phyloP scores from a whole-genome alignment of 2,888 invertebrate genomes.

The Idaea dimidiata region DNA sequence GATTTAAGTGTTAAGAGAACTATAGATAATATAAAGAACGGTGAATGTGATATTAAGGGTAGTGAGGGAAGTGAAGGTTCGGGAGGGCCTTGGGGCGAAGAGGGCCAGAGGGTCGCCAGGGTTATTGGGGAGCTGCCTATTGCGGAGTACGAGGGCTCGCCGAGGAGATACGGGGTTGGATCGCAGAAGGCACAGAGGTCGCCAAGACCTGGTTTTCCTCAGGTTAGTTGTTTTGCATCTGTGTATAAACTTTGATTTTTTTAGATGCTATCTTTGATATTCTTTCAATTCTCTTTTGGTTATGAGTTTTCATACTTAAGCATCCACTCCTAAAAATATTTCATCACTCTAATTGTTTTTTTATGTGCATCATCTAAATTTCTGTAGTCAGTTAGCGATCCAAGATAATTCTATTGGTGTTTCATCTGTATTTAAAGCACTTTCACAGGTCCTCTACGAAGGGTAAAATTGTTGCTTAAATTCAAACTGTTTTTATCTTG shows the following conservation, averaged over 20 bases:
- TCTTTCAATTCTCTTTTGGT: too few relatives aligned
- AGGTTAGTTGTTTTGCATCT: constrained; percentile 59
- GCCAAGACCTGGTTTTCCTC: constrained; percentile 93
- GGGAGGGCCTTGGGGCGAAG: constrained; percentile 63
- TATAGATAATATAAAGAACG: constrained; percentile 76
- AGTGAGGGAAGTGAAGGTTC: constrained; percentile 68
- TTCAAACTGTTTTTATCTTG: too few relatives aligned
- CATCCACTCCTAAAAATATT: too few relatives aligned
- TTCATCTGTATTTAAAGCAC: too few relatives aligned
- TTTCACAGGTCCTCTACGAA: too few relatives aligned
- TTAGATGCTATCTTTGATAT: not conserved
- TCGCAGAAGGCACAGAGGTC: constrained; percentile 87
- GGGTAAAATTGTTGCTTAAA: too few relatives aligned
- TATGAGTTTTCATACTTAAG: too few relatives aligned
- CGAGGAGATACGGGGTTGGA: constrained; percentile 90
- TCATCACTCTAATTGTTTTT: too few relatives aligned
- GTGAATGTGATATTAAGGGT: constrained; percentile 75
- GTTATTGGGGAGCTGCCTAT: constrained; percentile 93
- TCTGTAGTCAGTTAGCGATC: too few relatives aligned
- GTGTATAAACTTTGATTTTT: not conserved
- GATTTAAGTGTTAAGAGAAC: constrained; percentile 76
- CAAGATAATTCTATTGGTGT: too few relatives aligned
- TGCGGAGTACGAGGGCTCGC: constrained; percentile 95
- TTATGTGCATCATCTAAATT: too few relatives aligned
- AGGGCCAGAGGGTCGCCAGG: constrained; percentile 78